Evolutionary conservation across 2,113 vertebrate genomes (phyloP).

Genomic region (Naja naja): DNA sequence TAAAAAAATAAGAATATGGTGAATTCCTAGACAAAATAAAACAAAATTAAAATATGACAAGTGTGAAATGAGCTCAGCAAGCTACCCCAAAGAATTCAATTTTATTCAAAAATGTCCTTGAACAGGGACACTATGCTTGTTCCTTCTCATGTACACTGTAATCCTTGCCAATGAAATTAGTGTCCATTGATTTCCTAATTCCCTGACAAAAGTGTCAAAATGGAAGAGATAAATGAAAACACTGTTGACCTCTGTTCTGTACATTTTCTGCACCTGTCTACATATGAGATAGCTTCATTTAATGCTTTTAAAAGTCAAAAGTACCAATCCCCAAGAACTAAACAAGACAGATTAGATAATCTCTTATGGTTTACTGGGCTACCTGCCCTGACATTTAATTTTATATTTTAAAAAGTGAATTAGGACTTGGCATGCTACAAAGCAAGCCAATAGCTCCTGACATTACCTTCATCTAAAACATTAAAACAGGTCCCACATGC

Average conservation of each 20-base stretch:
- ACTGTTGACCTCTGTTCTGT: constrained; percentile 46
- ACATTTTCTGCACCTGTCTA: constrained; percentile 46
- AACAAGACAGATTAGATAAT: not conserved
- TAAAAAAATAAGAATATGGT: not conserved
- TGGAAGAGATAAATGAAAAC: constrained; percentile 56
- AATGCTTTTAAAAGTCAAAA: constrained; percentile 5
- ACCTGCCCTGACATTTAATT: not conserved
- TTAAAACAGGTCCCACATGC: not conserved
- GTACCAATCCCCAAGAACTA: not conserved
- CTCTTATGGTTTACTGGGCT: not conserved
- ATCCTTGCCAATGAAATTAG: constrained; percentile 63
- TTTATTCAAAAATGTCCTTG: constrained; percentile 60
- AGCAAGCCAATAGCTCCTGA: not conserved
- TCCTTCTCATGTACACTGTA: constrained; percentile 42
- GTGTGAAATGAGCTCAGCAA: constrained; percentile 51
- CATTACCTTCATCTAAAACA: not conserved
- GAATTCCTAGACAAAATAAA: not conserved
- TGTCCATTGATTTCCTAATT: constrained; percentile 58
- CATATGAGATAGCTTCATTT: constrained; percentile 27
- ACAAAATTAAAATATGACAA: constrained; percentile 21
- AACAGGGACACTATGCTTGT: constrained; percentile 49
- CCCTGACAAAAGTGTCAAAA: constrained; percentile 63
- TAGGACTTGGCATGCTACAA: not conserved
- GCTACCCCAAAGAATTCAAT: constrained; percentile 43
- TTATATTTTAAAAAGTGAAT: not conserved